These are phyloP conservation scores for Pangasius sanitwongsei DNA, from an alignment of 2,797 vertebrate genomes.

Conservation along the genomic window DNA sequence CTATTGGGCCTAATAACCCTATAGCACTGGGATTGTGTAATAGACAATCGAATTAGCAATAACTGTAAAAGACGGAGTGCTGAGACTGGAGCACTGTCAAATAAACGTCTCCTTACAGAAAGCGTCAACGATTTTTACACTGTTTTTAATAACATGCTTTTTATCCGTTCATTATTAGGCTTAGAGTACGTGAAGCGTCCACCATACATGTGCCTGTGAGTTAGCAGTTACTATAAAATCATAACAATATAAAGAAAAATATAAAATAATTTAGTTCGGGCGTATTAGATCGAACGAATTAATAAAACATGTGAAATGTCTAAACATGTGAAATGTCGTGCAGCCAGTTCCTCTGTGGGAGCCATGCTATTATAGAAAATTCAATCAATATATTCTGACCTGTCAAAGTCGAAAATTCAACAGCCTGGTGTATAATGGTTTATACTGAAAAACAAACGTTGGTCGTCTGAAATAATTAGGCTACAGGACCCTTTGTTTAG, in stretches of 20 bases:
- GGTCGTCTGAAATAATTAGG: not conserved
- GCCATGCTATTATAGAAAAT: not conserved
- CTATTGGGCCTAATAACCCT: not conserved
- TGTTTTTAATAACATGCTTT: not conserved
- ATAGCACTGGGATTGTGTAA: not conserved
- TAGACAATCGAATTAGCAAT: not conserved
- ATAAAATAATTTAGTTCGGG: not conserved
- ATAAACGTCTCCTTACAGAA: slow-evolving; percentile 15
- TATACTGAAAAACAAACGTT: not conserved
- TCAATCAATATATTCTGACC: not conserved
- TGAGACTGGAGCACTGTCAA: not conserved
- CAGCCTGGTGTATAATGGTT: not conserved
- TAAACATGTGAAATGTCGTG: not conserved
- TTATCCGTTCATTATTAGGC: not conserved
- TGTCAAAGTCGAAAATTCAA: not conserved
- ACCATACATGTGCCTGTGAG: not conserved
- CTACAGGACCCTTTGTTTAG: not conserved
- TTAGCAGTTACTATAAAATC: not conserved
- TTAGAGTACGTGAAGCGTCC: too few relatives aligned
- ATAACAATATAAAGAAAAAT: not conserved
- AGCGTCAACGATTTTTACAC: too few relatives aligned
- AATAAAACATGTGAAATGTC: too few relatives aligned
- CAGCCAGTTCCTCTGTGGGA: too few relatives aligned
- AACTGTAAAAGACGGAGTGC: not conserved
- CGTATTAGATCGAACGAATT: not conserved